Evolutionary conservation across 2,888 invertebrate genomes (phyloP).

Genomic region (Ochropleura leucogaster): DNA sequence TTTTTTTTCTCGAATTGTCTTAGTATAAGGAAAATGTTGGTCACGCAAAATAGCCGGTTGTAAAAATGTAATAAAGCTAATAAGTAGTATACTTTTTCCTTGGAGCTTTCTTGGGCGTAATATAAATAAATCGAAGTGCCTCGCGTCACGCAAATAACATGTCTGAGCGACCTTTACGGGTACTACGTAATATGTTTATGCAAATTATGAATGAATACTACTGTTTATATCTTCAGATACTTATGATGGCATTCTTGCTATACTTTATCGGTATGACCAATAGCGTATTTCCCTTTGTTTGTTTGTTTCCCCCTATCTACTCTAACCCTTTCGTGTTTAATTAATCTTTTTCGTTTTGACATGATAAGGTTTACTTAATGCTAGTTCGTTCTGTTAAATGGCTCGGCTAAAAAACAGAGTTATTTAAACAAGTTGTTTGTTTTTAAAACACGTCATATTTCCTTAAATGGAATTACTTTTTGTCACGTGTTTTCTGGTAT

Average conservation of each 20-base stretch:
- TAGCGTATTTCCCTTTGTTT: slow-evolving; percentile 48
- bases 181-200: slow-evolving; percentile 70
- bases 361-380: slow-evolving; percentile 30
- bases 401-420: slow-evolving; percentile 32
- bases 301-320: slow-evolving; percentile 12
- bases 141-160: slow-evolving; percentile 66
- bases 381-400: slow-evolving; percentile 37
- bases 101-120: slow-evolving; percentile 61
- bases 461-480: slow-evolving; percentile 37
- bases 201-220: slow-evolving; percentile 68
- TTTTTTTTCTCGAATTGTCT: slow-evolving; percentile 3
- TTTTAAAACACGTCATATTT: slow-evolving; percentile 26
- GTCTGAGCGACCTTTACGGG: slow-evolving; percentile 57
- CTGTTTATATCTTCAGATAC: slow-evolving; percentile 54
- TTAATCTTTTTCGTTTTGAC: slow-evolving; percentile 31
- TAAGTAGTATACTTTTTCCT: slow-evolving; percentile 59
- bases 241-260: slow-evolving; percentile 43
- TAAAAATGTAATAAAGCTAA: slow-evolving; percentile 33
- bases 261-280: slow-evolving; percentile 42
- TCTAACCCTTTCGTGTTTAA: slow-evolving; percentile 30
- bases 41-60: slow-evolving; percentile 24
- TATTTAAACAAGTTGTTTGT: slow-evolving; percentile 50
- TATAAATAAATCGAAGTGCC: slow-evolving; percentile 59
- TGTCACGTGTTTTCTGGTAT: slow-evolving; percentile 41
- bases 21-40: slow-evolving; percentile 22